A percentile compares a stretch with the other conserved stretches of the same genome.
phyloP scores from a whole-genome alignment of 2,888 invertebrate species.

The Itoplectis maculator region DNA sequence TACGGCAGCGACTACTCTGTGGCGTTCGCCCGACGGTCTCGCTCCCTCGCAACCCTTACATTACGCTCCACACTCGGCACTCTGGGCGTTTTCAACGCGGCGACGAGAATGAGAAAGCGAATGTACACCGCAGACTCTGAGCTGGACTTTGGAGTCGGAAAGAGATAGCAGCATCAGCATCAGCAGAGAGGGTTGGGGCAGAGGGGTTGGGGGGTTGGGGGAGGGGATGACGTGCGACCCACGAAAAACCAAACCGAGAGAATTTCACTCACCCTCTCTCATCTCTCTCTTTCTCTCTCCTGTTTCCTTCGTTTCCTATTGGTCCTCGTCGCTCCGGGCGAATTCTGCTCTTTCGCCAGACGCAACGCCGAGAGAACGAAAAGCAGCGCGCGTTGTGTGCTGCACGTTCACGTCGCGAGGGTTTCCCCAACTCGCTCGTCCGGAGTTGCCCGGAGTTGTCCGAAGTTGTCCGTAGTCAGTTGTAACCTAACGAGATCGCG shows the following conservation, averaged over 20 bases:
- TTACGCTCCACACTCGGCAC: conserved; percentile 77
- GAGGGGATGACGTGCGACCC: conserved; percentile 77
- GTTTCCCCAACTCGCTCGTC: conserved; percentile 20
- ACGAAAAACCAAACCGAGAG: conserved; percentile 81
- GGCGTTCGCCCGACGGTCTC: conserved; percentile 65
- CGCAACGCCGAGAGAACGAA: conserved; percentile 25
- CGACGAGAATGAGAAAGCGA: conserved; percentile 59
- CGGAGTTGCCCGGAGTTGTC: conserved; percentile 26
- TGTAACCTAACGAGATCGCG: conserved; percentile 68
- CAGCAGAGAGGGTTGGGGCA: conserved; percentile 17
- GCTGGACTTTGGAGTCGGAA: conserved; percentile 26
- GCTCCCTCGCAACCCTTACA: conserved; percentile 81
- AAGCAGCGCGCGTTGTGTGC: conserved; percentile 36
- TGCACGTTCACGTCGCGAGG: conserved; percentile 39
- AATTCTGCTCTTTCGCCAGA: conserved; percentile 13
- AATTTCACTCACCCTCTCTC: conserved; percentile 69
- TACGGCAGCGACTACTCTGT: conserved; percentile 22
- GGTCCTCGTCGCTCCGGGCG: conserved; percentile 49
- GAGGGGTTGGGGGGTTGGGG: conserved; percentile 52
- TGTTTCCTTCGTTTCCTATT: background rate
- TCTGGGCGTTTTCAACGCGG: no score
- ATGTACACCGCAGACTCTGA: conserved; percentile 25
- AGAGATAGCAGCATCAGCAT: conserved; percentile 12
- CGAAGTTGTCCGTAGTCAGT: no score
- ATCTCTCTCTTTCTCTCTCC: conserved; percentile 1